Evolutionary conservation across 2,113 vertebrate species (phyloP).

Genomic region (Festucalex cinctus): DNA sequence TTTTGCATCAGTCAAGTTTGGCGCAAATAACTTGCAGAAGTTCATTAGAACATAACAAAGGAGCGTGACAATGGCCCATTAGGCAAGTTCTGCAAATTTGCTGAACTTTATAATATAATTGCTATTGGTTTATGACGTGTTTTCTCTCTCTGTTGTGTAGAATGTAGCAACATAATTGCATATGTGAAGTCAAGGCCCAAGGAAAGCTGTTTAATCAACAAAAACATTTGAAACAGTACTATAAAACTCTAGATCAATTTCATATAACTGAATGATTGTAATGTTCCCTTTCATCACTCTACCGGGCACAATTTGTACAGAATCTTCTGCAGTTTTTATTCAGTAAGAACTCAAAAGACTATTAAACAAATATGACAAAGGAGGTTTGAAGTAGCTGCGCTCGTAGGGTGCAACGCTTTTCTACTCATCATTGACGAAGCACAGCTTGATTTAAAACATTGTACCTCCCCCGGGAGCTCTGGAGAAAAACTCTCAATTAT

Average conservation of each 20-base stretch:
- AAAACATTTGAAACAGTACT: not conserved
- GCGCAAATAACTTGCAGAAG: not conserved
- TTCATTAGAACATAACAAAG: conserved; percentile 5
- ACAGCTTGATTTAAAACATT: not conserved
- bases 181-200: not conserved
- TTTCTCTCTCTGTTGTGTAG: not conserved
- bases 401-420: not conserved
- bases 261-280: not conserved
- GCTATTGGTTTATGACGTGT: not conserved
- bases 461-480: not conserved
- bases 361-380: not conserved
- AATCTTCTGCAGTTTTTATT: not conserved
- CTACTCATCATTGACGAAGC: not conserved
- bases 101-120: not conserved
- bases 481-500: conserved; percentile 27
- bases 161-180: not conserved
- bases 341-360: not conserved
- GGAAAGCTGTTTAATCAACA: not conserved
- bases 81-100: not conserved
- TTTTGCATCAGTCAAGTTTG: not conserved
- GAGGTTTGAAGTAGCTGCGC: not conserved
- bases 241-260: not conserved
- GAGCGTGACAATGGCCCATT: conserved; percentile 1
- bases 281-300: not conserved
- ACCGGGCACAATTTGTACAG: not conserved